A percentile compares a stretch with the other conserved stretches of the same genome.
phyloP scores from a whole-genome alignment of 2,888 invertebrate species.

The Eurytoma californica region DNA sequence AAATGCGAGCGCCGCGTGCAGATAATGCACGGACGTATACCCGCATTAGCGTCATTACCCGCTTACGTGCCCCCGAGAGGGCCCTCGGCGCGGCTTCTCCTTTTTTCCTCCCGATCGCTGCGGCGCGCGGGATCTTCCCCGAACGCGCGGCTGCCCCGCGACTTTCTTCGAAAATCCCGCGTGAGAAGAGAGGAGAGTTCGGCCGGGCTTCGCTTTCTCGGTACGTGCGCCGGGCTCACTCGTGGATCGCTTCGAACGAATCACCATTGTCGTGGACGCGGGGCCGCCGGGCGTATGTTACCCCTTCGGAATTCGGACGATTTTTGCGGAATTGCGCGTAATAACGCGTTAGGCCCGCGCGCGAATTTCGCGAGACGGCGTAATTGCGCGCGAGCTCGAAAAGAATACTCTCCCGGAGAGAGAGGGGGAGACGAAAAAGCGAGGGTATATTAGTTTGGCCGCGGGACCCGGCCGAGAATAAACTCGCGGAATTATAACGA shows the following conservation, averaged over 20 bases:
- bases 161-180: constrained; percentile 31
- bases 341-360: no score
- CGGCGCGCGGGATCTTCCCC: constrained; percentile 8
- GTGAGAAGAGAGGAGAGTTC: constrained; percentile 27
- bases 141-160: neutral
- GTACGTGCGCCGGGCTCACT: neutral
- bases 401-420: no score
- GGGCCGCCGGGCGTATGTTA: neutral
- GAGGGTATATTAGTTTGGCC: no score
- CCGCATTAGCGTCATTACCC: constrained; percentile 70
- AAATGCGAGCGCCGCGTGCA: constrained; percentile 70
- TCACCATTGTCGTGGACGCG: neutral
- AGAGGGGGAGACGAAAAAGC: no score
- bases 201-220: constrained; percentile 13
- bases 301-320: neutral
- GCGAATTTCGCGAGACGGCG: no score
- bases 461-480: constrained; percentile 42
- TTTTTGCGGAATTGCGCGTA: no score
- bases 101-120: constrained; percentile 54
- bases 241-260: neutral
- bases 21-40: constrained; percentile 65
- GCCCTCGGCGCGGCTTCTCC: constrained; percentile 41
- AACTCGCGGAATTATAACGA: constrained; percentile 44
- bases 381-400: no score
- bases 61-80: constrained; percentile 62